Evolutionary conservation across 2,888 invertebrate species (phyloP).

Genomic region (Aphrophora alni): DNA sequence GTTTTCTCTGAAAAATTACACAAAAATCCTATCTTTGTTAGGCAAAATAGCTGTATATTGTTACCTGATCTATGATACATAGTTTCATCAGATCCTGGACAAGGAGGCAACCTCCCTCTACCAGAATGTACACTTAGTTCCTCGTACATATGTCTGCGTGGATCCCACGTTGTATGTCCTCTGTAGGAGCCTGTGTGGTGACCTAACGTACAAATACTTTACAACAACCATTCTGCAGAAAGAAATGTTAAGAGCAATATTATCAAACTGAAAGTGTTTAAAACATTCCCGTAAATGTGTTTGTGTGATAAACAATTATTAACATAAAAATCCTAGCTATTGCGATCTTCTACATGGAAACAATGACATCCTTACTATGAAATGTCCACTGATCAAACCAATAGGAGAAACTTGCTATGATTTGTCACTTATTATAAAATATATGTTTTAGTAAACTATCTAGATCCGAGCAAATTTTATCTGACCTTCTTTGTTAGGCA

Average conservation of each 20-base stretch:
- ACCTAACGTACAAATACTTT: constrained; percentile 54
- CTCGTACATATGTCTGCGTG: constrained; percentile 87
- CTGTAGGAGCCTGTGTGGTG: constrained; percentile 60
- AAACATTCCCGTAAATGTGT: too few species aligned
- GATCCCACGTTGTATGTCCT: constrained; percentile 83
- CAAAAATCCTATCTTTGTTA: background rate
- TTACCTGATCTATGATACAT: constrained; percentile 61
- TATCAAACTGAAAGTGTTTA: too few species aligned
- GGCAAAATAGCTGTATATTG: background rate
- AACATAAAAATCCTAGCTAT: background rate
- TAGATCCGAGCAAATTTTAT: too few species aligned
- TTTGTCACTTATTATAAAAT: too few species aligned
- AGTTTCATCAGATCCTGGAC: constrained; percentile 70
- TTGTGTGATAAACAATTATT: too few species aligned
- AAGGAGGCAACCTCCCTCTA: constrained; percentile 61
- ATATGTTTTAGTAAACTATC: too few species aligned
- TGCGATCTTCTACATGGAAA: background rate
- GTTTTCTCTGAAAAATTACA: background rate
- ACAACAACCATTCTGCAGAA: constrained; percentile 23
- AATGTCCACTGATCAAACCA: background rate
- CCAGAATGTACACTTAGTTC: constrained; percentile 73
- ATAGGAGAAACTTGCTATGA: too few species aligned
- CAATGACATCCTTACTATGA: background rate
- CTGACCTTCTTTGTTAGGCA: too few species aligned
- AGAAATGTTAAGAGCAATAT: background rate